A percentile compares a stretch with the other conserved stretches of the same genome.
Evolutionary conservation across 2,888 invertebrate species (phyloP).

Genomic region (Napeogenes inachia): DNA sequence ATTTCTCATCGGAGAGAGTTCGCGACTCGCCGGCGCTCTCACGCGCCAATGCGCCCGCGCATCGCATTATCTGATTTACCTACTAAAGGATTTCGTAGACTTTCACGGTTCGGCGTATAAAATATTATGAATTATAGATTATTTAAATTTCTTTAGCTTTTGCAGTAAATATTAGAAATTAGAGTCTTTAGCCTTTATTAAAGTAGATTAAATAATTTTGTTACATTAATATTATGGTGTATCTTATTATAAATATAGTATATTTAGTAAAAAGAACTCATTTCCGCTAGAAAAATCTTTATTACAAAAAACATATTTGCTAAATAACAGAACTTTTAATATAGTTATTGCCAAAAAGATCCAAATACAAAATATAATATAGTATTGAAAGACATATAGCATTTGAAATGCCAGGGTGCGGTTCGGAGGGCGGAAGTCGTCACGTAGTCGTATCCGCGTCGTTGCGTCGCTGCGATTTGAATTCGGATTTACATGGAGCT

Average conservation of each 20-base stretch:
- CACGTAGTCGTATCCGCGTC: slow-evolving; percentile 48
- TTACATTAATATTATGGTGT: too few relatives aligned
- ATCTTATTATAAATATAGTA: too few relatives aligned
- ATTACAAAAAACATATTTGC: too few relatives aligned
- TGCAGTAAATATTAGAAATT: too few relatives aligned
- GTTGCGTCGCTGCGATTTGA: slow-evolving; percentile 46
- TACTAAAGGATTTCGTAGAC: background rate
- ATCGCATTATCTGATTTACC: slow-evolving; percentile 10
- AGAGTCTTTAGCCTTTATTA: too few relatives aligned
- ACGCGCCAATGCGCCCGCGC: slow-evolving; percentile 46
- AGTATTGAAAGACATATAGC: slow-evolving; percentile 27
- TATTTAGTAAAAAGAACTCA: too few relatives aligned
- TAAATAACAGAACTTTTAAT: too few relatives aligned
- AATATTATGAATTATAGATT: slow-evolving; percentile 25
- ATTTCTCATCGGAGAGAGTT: slow-evolving; percentile 48
- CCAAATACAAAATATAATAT: too few relatives aligned
- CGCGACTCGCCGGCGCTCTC: slow-evolving; percentile 43
- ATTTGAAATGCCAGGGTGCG: slow-evolving; percentile 52
- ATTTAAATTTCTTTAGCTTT: slow-evolving; percentile 29
- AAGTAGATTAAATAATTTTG: too few relatives aligned
- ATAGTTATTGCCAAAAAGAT: too few relatives aligned
- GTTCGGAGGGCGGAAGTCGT: slow-evolving; percentile 48
- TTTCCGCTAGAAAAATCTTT: too few relatives aligned
- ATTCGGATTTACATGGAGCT: slow-evolving; percentile 43
- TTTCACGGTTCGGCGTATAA: background rate